These are phyloP conservation scores for Sthenelais limicola DNA, from an alignment of 2,888 invertebrate genomes.

Conservation along the genomic window DNA sequence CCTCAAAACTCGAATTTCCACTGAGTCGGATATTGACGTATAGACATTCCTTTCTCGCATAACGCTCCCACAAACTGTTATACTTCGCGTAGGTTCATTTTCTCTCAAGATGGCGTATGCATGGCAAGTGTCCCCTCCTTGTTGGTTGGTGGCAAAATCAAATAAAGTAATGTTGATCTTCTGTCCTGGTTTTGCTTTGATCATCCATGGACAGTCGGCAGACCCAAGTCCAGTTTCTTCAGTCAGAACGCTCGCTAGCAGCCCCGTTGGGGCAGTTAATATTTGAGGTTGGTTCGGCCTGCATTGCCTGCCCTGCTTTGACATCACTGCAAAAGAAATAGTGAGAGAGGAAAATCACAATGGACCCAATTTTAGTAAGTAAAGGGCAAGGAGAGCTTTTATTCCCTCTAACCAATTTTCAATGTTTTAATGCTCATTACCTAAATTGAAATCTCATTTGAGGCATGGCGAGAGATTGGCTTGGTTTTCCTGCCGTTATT, in stretches of 20 bases:
- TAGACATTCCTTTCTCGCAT: slow-evolving; percentile 11
- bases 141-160: slow-evolving; percentile 26
- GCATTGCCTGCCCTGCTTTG: neutral
- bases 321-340: slow-evolving; percentile 4
- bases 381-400: too few species aligned
- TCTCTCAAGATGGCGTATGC: slow-evolving; percentile 41
- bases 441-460: too few species aligned
- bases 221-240: slow-evolving; percentile 27
- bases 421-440: too few species aligned
- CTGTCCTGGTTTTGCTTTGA: slow-evolving; percentile 23
- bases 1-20: slow-evolving; percentile 33
- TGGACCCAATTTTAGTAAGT: too few species aligned
- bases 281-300: slow-evolving; percentile 3
- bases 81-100: slow-evolving; percentile 14
- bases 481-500: too few species aligned
- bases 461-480: too few species aligned
- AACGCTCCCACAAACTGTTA: slow-evolving; percentile 28
- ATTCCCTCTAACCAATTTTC: too few species aligned
- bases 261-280: neutral
- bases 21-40: slow-evolving; percentile 20
- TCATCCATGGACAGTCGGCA: slow-evolving; percentile 34
- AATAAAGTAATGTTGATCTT: slow-evolving; percentile 30
- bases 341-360: too few species aligned
- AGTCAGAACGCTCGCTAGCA: slow-evolving; percentile 10
- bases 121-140: slow-evolving; percentile 30